A percentile compares a stretch with the other conserved stretches of the same genome.
These are phyloP conservation scores for Napeogenes inachia DNA, from an alignment of 2,888 invertebrate genomes.

Conservation along the genomic window DNA sequence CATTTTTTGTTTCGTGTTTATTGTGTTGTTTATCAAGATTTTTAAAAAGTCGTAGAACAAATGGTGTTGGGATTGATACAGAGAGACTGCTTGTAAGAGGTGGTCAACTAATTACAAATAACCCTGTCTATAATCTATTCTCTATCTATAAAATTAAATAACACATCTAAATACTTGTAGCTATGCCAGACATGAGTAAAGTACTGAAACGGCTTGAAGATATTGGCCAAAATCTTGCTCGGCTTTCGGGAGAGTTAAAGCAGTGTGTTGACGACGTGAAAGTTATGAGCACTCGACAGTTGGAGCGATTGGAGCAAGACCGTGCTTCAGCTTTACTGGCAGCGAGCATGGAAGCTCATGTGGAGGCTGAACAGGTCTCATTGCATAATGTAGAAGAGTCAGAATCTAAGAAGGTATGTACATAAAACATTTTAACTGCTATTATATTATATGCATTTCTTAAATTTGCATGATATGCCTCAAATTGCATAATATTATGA, in stretches of 20 bases:
- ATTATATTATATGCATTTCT: no score
- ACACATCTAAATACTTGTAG: conserved; percentile 35
- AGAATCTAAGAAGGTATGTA: conserved; percentile 84
- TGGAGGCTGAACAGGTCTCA: conserved; percentile 71
- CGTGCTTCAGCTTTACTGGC: conserved; percentile 81
- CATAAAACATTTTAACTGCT: neutral
- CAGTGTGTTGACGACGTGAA: conserved; percentile 86
- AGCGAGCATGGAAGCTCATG: conserved; percentile 81
- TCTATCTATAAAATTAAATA: no score
- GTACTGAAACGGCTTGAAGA: conserved; percentile 83
- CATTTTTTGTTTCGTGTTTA: no score
- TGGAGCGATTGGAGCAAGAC: conserved; percentile 79
- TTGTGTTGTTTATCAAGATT: no score
- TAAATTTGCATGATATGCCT: neutral
- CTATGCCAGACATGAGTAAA: conserved; percentile 54
- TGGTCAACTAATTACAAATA: no score
- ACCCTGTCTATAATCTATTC: no score
- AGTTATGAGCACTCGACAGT: conserved; percentile 80
- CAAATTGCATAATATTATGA: neutral
- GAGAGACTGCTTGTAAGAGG: no score
- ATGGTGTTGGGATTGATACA: no score
- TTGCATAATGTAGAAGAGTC: conserved; percentile 76
- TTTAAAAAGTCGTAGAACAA: no score
- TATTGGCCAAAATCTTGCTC: conserved; percentile 81
- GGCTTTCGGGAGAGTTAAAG: conserved; percentile 83